Conservation (phyloP, 2,888 invertebrate genomes). For the Volucella inanis region DNA sequence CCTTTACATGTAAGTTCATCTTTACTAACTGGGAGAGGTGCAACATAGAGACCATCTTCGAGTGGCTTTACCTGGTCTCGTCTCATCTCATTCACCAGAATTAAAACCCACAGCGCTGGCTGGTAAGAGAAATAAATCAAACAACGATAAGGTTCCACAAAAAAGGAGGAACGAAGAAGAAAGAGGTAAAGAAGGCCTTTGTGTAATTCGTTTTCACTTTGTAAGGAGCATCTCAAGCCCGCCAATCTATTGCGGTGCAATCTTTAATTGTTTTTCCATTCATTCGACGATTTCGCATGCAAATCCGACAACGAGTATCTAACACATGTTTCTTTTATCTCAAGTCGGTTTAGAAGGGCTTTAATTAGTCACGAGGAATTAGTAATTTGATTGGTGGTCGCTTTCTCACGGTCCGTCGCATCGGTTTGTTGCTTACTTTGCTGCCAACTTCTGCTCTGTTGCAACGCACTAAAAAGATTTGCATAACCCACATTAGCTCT, state of each 20-base stretch:
- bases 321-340: constrained; percentile 44
- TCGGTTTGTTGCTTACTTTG: constrained; percentile 12
- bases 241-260: constrained; percentile 58
- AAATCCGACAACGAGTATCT: constrained; percentile 9
- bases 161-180: not conserved
- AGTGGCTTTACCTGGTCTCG: not conserved
- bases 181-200: constrained; percentile 4
- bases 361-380: constrained; percentile 71
- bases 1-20: constrained; percentile 17
- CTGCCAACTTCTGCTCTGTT: not conserved
- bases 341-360: constrained; percentile 7
- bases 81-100: constrained; percentile 3
- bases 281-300: constrained; percentile 34
- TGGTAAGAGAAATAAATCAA: constrained; percentile 11
- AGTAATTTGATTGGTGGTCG: constrained; percentile 46
- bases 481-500: constrained; percentile 55
- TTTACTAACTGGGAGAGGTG: not conserved
- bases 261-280: constrained; percentile 63
- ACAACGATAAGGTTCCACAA: constrained; percentile 4
- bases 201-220: constrained; percentile 36
- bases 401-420: constrained; percentile 43
- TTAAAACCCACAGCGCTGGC: constrained; percentile 1
- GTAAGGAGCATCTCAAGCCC: not conserved
- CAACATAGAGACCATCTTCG: not conserved
- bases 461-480: constrained; percentile 49